Evolutionary conservation across 2,888 invertebrate species (phyloP), one percentile per base, ranked within the genome.

Genomic region (Branchipolynoe longqiensis): DNA sequence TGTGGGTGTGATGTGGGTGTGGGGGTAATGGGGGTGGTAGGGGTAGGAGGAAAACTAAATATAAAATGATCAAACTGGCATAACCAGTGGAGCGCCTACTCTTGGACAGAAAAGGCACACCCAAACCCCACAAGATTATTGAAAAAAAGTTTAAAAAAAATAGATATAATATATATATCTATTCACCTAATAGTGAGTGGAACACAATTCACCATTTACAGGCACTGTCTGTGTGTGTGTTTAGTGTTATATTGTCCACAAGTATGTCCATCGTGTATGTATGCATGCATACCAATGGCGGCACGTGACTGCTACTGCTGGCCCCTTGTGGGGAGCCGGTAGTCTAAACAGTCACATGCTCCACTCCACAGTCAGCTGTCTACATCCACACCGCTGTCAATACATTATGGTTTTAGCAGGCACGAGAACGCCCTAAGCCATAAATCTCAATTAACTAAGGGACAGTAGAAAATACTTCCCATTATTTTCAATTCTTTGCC

Each of bases 101-200:
- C 69, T 69, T 18, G 69, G 36, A 69, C 18, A 33, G 38, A 38
- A 69, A 69, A 69, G 33, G 69, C 33, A n/a, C n/a, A n/a, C n/a
- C n/a, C n/a, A n/a, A n/a, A n/a, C n/a, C 69, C 69, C 69, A 69
- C 12, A n/a, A 69, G 69, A 69, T n/a, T n/a, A n/a, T n/a, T n/a
- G n/a, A n/a, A n/a, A n/a, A n/a, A n/a, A n/a, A n/a, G n/a, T n/a
- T n/a, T n/a, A n/a, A n/a, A n/a, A n/a, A n/a, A n/a, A n/a, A n/a
- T n/a, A n/a, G n/a, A n/a, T n/a, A n/a, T n/a, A 69, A 69, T 69
- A 69, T 69, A 69, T 69, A 33, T 69, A 69, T 69, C 36, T 33
- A 33, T 69, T 69, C 38, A 36, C 38, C 69, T 69, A 18, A 18
- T 38, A 69, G 18, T 33, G 69, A 69, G 48, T 41, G n/a, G n/a